Base-by-base conservation (phyloP, 2,888 invertebrate genomes). In the Hydropsyche betteni region DNA sequence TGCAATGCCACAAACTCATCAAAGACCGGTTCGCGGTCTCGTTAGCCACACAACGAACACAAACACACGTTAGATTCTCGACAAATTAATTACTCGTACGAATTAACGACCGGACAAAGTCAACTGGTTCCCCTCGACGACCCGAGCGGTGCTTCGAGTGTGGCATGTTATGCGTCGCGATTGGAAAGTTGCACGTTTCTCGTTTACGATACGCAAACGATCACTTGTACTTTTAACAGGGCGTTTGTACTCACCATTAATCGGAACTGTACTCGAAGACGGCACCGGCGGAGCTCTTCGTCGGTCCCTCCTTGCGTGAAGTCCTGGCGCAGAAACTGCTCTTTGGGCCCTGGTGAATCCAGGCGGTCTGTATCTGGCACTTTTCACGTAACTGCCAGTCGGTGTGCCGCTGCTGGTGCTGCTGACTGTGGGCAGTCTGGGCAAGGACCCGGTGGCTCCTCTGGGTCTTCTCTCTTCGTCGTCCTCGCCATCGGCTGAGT, bases 291-390 rank as follows among this genome's bases (percentile, higher is more conserved):
- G 87, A 74, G 85, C 85, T 34, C 87, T 89, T 80, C 87, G 86
- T 79, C 86, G 87, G 81, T 90, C 90, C 80, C 90, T 88, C 79
- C 88, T 87, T 80, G 86, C 89, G 80, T 93, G 93, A 52, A 94
- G 86, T 0, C 94, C 93, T 2, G 93, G 92, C 0, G 93, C 92
- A 16, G 92, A 93, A 7, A 92, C 90, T 0, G 94, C 92, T 50
- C 94, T 87, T 80, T 94, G 94, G 0, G 93, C 92, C 61, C 93
- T 89, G 51, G 90, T 89, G 85, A 93, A 93, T 1, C 94, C 95
- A 0, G 95, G 95, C 0, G 96, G 94, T 4, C 96, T 88, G 84
- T 96, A 96, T 53, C 96, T 88, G 58, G 95, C 95, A 72, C 95
- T 95, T 83, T 95, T 95, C 68, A 94, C 95, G 79, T 92, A 84